Evolutionary conservation across 2,888 invertebrate genomes (phyloP), one percentile per base, ranked within the genome.

Genomic region (Eremobia ochroleuca): DNA sequence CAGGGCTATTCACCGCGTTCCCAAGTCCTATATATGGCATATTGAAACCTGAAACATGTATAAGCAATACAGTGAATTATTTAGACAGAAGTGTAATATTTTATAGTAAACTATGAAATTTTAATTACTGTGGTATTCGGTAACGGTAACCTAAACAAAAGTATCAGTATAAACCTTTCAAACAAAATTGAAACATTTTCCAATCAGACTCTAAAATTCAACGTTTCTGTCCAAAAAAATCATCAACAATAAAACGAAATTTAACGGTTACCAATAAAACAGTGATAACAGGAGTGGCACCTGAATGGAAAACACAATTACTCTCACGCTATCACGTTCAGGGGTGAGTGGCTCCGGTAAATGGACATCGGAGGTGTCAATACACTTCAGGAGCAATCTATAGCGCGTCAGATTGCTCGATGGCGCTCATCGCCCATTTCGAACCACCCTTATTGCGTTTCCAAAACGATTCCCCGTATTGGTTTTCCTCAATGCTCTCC

Each of bases 341-440:
- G 81, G 88, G 90, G 86, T 88, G 89, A 91, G 85, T 88, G 89
- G 86, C 83, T 87, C 71, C 84, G 74, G 85, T 90, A 90, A 92
- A 92, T 90, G 89, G 90, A 86, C 88, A 88, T 81, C 85, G 82
- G 82, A 79, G 80, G 83, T 87, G 82, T 87, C 88, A 88, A 88
- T 89, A 88, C 85, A 86, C 87, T 87, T 85, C 88, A 88, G 84
- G 76, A 85, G 78, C 89, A 88, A 90, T 89, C 88, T 86, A 89
- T 89, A 81, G 79, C 84, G 82, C 85, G 86, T 88, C 86, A 87
- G 81, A 85, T 86, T 82, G 81, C 77, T 83, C 82, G 85, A 85
- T 85, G 78, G 79, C 76, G 83, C 76, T 87, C 83, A 83, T 82
- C 79, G 79, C 55, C 74, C 74, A 46, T 81, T 85, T 77, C 74